Percentiles rank a stretch among this genome's conserved stretches.
These are phyloP conservation scores for Quiscalus mexicanus DNA, from an alignment of 2,113 vertebrate species.

Conservation along the genomic window DNA sequence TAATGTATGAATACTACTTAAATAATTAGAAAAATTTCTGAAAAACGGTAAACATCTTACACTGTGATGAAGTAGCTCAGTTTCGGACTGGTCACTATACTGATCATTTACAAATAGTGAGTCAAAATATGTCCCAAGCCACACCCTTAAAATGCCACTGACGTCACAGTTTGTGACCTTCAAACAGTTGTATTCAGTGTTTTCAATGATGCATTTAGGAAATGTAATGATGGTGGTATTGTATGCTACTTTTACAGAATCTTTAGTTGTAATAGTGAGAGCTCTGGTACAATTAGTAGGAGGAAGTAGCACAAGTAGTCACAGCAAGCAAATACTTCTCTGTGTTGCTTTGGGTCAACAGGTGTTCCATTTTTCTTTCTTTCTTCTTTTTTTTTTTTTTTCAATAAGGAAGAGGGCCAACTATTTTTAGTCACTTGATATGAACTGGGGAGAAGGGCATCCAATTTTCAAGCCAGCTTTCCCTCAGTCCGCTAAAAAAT, in stretches of 20 bases:
- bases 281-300: not conserved
- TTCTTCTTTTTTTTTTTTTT: not conserved
- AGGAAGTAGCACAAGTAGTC: not conserved
- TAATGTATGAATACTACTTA: not conserved
- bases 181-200: not conserved
- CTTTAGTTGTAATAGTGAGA: not conserved
- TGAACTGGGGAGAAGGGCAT: not conserved
- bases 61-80: not conserved
- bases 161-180: constrained; percentile 24
- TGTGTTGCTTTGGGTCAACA: not conserved
- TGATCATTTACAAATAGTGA: constrained; percentile 40
- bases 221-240: not conserved
- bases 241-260: not conserved
- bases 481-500: not conserved
- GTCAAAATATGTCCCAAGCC: constrained; percentile 36
- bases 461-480: not conserved
- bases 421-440: not conserved
- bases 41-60: not conserved
- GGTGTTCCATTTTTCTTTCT: not conserved
- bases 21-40: not conserved
- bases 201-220: not conserved
- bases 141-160: constrained; percentile 11
- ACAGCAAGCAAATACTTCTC: not conserved
- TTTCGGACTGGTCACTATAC: not conserved
- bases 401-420: not conserved